A percentile compares a stretch with the other conserved stretches of the same genome.
phyloP scores from a whole-genome alignment of 1,140 invertebrate genomes.

The Drosophila virilis region DNA sequence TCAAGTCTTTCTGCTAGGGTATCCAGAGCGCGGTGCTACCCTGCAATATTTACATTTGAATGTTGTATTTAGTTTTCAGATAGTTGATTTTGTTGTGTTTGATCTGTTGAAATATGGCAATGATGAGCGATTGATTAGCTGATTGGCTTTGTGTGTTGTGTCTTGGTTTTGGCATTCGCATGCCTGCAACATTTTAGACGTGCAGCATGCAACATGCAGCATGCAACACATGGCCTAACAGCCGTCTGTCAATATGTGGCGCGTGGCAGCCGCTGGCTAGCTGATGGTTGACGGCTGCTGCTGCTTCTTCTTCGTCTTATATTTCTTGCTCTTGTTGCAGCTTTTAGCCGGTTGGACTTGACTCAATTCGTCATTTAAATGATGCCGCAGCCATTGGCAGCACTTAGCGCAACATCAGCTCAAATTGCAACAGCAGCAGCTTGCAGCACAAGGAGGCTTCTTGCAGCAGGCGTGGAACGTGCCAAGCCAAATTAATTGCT shows the following conservation, averaged over 20 bases:
- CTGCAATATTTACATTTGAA: background rate
- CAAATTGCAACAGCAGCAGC: constrained; percentile 59
- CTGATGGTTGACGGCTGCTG: background rate
- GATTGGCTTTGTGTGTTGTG: constrained; percentile 12
- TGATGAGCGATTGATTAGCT: constrained; percentile 24
- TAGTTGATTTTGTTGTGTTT: background rate
- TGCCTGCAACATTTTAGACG: background rate
- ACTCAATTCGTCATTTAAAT: constrained; percentile 79
- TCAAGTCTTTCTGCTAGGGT: too few species aligned
- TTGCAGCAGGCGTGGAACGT: constrained; percentile 60
- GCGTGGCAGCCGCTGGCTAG: constrained; percentile 18
- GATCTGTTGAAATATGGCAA: constrained; percentile 13
- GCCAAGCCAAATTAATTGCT: constrained; percentile 77
- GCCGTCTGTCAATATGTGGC: constrained; percentile 26
- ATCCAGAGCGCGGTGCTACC: too few species aligned
- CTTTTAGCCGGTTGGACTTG: constrained; percentile 61
- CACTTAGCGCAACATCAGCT: constrained; percentile 79
- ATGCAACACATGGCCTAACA: constrained; percentile 8
- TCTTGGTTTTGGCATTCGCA: background rate
- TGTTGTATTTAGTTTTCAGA: background rate
- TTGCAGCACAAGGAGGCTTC: constrained; percentile 4
- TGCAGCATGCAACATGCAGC: constrained; percentile 7
- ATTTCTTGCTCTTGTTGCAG: background rate
- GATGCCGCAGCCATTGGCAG: constrained; percentile 63
- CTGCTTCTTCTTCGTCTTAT: background rate